These are phyloP conservation scores for Vollenhovia emeryi DNA, from an alignment of 1,140 invertebrate genomes.

Conservation along the genomic window DNA sequence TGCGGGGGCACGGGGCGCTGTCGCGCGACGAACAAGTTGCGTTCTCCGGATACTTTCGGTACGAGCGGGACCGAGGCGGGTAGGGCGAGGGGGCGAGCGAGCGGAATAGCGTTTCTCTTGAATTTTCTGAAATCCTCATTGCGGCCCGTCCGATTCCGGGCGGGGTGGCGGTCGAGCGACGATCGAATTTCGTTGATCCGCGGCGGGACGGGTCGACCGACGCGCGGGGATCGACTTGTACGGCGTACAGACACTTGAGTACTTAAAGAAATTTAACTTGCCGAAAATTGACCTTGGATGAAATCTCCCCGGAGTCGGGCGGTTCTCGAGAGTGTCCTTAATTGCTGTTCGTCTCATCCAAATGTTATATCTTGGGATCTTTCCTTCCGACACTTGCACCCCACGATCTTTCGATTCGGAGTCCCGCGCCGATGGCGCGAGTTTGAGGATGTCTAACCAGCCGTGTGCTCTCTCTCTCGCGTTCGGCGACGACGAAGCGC, in stretches of 20 bases:
- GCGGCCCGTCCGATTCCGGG: slow-evolving; percentile 12
- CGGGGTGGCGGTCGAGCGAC: not conserved
- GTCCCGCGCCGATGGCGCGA: not conserved
- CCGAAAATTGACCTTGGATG: not conserved
- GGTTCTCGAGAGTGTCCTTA: not conserved
- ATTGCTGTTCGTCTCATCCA: not conserved
- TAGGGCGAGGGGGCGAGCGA: slow-evolving; percentile 36
- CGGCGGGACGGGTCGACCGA: no score
- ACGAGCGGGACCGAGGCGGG: no score
- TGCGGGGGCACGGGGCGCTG: slow-evolving; percentile 74
- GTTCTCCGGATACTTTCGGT: slow-evolving; percentile 70
- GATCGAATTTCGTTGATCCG: slow-evolving; percentile 40
- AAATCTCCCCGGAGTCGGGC: not conserved
- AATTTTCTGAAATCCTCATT: slow-evolving; percentile 47
- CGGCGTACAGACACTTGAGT: not conserved
- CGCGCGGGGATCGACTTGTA: not conserved
- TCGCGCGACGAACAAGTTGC: slow-evolving; percentile 77
- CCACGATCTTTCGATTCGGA: not conserved
- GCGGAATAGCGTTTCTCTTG: slow-evolving; percentile 53
- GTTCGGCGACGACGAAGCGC: not conserved
- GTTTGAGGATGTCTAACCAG: not conserved
- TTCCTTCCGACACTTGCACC: not conserved
- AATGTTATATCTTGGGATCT: not conserved
- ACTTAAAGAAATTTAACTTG: slow-evolving; percentile 37
- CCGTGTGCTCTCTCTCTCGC: not conserved